A percentile compares a stretch with the other conserved stretches of the same genome.
These are phyloP conservation scores for Miltochrista miniata DNA, from an alignment of 2,888 invertebrate species.

Conservation along the genomic window DNA sequence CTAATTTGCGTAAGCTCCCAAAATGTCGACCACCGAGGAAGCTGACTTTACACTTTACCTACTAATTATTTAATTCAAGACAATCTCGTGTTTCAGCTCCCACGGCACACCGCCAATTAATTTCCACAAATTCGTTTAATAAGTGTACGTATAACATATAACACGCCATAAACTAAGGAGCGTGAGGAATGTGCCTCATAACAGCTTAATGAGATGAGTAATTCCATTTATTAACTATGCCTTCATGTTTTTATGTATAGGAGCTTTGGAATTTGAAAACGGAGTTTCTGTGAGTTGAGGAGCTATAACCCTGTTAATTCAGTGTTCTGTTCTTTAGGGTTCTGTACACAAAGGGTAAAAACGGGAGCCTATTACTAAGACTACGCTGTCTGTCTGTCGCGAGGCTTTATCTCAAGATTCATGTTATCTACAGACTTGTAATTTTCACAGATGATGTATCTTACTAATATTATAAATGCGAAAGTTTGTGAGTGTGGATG, in stretches of 20 bases:
- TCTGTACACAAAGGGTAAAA: no score
- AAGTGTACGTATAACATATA: slow-evolving; percentile 6
- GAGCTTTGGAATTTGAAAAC: slow-evolving; percentile 10
- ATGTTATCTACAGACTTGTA: no score
- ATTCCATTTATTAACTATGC: slow-evolving; percentile 26
- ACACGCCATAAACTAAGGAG: not conserved
- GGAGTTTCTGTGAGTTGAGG: no score
- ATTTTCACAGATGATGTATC: no score
- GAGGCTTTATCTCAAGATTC: no score
- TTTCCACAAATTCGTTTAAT: slow-evolving; percentile 12
- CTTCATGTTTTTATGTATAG: slow-evolving; percentile 19
- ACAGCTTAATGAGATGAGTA: slow-evolving; percentile 19
- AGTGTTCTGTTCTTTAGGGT: no score
- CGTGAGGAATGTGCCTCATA: slow-evolving; percentile 13
- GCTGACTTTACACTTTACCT: not conserved
- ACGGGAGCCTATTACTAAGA: no score
- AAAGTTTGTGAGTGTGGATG: no score
- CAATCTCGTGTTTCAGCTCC: slow-evolving; percentile 1
- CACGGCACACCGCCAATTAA: slow-evolving; percentile 17
- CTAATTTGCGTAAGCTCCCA: not conserved
- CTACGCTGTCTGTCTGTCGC: no score
- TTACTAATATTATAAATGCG: no score
- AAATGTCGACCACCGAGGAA: not conserved
- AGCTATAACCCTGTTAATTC: no score
- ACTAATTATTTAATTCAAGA: slow-evolving; percentile 5